Conservation (phyloP, 2,888 invertebrate genomes). For the Eristalis tenax region DNA sequence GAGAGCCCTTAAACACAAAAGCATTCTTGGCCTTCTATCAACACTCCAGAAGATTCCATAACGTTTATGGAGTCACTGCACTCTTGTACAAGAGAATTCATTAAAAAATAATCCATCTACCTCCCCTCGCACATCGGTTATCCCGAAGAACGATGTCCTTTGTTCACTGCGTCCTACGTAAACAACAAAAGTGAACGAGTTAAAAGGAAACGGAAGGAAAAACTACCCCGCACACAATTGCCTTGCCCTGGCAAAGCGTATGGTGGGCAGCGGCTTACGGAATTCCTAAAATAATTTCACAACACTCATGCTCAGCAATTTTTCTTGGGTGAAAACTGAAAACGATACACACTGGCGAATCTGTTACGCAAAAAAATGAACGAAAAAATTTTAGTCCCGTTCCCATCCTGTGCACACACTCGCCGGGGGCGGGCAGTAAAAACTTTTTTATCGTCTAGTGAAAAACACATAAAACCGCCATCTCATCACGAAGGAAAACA, state of each 20-base stretch:
- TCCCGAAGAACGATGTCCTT: neutral
- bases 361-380: neutral
- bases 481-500: slow-evolving; percentile 23
- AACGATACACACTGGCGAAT: neutral
- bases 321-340: neutral
- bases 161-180: neutral
- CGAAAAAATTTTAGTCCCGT: neutral
- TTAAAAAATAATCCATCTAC: neutral
- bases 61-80: neutral
- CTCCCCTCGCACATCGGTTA: neutral
- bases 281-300: neutral
- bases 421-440: slow-evolving; percentile 21
- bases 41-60: neutral
- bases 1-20: neutral
- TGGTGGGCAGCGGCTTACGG: neutral
- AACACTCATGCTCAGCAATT: neutral
- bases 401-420: neutral
- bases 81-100: neutral
- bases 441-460: slow-evolving; percentile 32
- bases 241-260: neutral
- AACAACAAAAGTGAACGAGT: neutral
- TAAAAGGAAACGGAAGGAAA: neutral
- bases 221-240: neutral
- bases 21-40: neutral
- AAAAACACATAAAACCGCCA: slow-evolving; percentile 35